These are phyloP conservation scores for Syrista parreyssii DNA, from an alignment of 2,888 invertebrate species.

Conservation along the genomic window DNA sequence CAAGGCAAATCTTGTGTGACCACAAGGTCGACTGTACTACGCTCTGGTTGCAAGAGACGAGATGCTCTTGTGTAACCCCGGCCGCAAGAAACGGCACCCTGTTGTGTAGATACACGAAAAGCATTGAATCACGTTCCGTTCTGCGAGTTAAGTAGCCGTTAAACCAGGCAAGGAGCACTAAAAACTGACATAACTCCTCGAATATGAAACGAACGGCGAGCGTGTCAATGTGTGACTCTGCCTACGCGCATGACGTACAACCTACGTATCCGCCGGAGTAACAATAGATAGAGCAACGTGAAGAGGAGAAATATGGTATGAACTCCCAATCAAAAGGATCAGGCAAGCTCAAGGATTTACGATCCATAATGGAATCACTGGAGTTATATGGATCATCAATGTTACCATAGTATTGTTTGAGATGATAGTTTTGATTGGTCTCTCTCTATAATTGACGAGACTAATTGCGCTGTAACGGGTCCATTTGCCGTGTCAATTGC, in stretches of 20 bases:
- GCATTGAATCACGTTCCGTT: constrained; percentile 6
- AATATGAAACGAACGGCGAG: background rate
- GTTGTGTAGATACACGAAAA: background rate
- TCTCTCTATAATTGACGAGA: background rate
- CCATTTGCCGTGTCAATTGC: constrained; percentile 1
- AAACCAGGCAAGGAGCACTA: constrained; percentile 1
- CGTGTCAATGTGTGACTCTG: background rate
- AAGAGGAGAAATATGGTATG: background rate
- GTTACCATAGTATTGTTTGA: background rate
- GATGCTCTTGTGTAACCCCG: background rate
- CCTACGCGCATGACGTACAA: background rate
- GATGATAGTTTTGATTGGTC: background rate
- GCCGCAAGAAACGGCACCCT: background rate
- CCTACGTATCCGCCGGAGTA: background rate
- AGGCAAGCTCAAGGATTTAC: background rate
- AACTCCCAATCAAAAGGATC: background rate
- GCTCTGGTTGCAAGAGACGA: background rate
- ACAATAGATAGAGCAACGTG: background rate
- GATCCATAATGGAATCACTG: background rate
- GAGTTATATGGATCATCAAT: background rate
- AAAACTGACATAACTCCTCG: constrained; percentile 6
- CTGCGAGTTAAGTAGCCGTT: constrained; percentile 4
- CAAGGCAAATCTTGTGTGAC: background rate
- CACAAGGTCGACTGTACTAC: background rate
- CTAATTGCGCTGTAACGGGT: background rate